phyloP scores from a whole-genome alignment of 2,113 vertebrate genomes.

The Brevimyrus niger region DNA sequence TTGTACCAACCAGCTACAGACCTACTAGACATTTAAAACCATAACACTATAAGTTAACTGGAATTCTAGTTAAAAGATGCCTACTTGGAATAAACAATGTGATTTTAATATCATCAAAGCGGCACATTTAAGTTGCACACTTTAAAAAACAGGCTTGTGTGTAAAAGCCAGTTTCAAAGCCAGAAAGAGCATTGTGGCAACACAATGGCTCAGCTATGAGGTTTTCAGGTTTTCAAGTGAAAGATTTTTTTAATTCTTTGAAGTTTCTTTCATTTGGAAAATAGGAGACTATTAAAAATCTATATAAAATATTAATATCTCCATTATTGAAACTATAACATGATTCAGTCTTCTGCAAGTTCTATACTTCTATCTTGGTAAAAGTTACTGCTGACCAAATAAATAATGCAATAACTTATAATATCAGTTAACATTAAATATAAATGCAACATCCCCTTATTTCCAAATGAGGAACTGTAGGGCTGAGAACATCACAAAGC shows the following conservation, averaged over 20 bases:
- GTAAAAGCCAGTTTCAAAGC: background rate
- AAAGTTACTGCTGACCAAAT: background rate
- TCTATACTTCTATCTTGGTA: background rate
- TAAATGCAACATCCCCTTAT: background rate
- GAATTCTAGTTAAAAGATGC: background rate
- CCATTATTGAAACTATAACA: background rate
- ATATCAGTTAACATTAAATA: background rate
- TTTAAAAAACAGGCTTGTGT: background rate
- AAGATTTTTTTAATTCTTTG: background rate
- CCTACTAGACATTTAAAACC: background rate
- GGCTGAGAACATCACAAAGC: background rate
- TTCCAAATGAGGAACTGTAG: background rate
- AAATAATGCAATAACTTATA: conserved; percentile 6
- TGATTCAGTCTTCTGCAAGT: background rate
- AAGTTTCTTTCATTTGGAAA: background rate
- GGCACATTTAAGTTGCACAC: background rate
- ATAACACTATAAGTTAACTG: background rate
- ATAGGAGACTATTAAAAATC: background rate
- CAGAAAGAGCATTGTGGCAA: background rate
- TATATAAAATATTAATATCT: background rate
- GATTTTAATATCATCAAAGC: background rate
- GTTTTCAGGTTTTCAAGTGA: background rate
- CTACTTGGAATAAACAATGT: background rate
- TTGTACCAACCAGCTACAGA: background rate
- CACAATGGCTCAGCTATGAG: background rate